Base-by-base conservation (phyloP, 2,113 vertebrate species). In the Atherinomorus stipes region DNA sequence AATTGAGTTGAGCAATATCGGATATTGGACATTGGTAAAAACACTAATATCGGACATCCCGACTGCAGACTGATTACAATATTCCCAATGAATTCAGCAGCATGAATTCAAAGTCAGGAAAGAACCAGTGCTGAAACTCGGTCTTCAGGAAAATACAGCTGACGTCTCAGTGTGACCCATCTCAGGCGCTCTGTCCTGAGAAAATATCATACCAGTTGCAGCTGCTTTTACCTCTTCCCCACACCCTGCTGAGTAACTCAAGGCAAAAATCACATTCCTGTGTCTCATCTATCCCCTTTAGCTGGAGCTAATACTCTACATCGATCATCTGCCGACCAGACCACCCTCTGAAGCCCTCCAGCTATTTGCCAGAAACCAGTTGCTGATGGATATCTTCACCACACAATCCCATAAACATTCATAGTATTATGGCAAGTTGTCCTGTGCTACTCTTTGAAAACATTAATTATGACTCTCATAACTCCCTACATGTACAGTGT, bases 251-350 rank as follows among this genome's bases (percentile, higher is more conserved):
- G 74, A 57, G 50, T 62, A 50, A 61, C 53, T 51, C 42, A 25
- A 76, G 47, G 87, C 62, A 76, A 74, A 67, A 84, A 83, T 81
- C 74, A 59, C 81, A 89, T 88, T 87, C 81, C 81, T 71, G n/a
- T 37, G 74, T 88, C 70, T 88, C 74, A 69, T 71, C 64, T 79
- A 60, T 57, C 64, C 81, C 34, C 21, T 38, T 68, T 47, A 57
- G 56, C 49, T 57, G 16, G 70, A 62, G 60, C 53, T 64, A 78
- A 76, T 60, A 76, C 68, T 78, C 22, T 57, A 53, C 77, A 85
- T 87, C 50, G 65, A 84, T 91, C 84, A 82, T 81, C 47, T 68
- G 61, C 66, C 64, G 76, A 83, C 23, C 44, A 26, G 86, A 83
- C 81, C 78, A 73, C 78, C 88, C 62, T 69, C 54, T 68, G 81